phyloP scores from a whole-genome alignment of 2,888 invertebrate genomes.

The Drosophila sordidapex region DNA sequence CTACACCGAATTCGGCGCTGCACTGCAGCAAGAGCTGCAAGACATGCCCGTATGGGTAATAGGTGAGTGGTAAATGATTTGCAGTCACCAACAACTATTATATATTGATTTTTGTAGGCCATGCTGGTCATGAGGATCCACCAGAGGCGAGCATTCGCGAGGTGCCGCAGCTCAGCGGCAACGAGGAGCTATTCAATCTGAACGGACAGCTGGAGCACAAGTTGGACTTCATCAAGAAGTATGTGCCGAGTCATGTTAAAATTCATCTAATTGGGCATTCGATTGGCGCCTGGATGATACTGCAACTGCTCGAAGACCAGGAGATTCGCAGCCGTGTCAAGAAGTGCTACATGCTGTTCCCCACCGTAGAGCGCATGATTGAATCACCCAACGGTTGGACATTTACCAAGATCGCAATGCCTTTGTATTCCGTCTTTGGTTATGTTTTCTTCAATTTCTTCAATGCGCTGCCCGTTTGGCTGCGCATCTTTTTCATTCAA shows the following conservation, averaged over 20 bases:
- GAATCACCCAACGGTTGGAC: conserved; percentile 90
- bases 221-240: conserved; percentile 88
- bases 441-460: conserved; percentile 86
- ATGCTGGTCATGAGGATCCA: conserved; percentile 93
- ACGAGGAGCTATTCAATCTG: conserved; percentile 89
- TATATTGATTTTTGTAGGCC: conserved; percentile 83
- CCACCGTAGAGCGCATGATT: conserved; percentile 94
- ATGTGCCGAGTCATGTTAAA: conserved; percentile 89
- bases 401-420: conserved; percentile 88
- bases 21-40: conserved; percentile 87
- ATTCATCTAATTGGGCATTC: conserved; percentile 95
- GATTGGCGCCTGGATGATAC: conserved; percentile 93
- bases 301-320: conserved; percentile 89
- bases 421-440: conserved; percentile 85
- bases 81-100: neutral
- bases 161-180: conserved; percentile 86
- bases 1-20: conserved; percentile 90
- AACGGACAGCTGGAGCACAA: conserved; percentile 88
- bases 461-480: conserved; percentile 86
- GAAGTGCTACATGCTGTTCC: conserved; percentile 92
- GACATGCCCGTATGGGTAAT: conserved; percentile 91
- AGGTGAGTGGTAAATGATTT: conserved; percentile 84
- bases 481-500: conserved; percentile 86
- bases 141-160: conserved; percentile 85
- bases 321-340: conserved; percentile 86